Evolutionary conservation across 2,113 vertebrate species (phyloP).

Genomic region (Bubo bubo): DNA sequence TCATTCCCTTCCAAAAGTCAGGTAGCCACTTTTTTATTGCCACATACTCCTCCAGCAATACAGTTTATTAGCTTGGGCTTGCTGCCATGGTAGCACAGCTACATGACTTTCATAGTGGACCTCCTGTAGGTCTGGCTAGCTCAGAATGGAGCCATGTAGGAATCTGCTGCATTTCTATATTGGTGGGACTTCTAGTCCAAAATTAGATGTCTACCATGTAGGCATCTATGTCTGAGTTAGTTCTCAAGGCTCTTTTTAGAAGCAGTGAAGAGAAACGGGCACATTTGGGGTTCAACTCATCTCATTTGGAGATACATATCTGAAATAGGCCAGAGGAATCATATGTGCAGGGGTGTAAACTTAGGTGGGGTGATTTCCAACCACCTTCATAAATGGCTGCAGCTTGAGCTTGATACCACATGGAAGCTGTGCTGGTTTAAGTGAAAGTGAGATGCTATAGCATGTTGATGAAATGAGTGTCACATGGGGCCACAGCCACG

Average conservation of each 20-base stretch:
- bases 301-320: accelerated
- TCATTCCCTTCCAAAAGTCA: neutral
- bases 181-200: neutral
- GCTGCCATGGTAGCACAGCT: neutral
- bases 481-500: accelerated
- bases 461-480: neutral
- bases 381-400: neutral
- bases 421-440: neutral
- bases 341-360: neutral
- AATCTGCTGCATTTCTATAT: neutral
- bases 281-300: neutral
- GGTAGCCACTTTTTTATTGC: slow-evolving; percentile 23
- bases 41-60: neutral
- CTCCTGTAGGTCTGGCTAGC: neutral
- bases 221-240: neutral
- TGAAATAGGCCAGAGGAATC: neutral
- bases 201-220: neutral
- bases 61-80: slow-evolving; percentile 8
- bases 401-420: neutral
- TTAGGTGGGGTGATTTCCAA: neutral
- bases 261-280: neutral
- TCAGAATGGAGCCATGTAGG: accelerated
- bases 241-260: neutral
- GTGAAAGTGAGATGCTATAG: neutral
- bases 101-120: neutral